These are phyloP conservation scores for Xestia ashworthii DNA, from an alignment of 2,888 invertebrate genomes.

Conservation along the genomic window DNA sequence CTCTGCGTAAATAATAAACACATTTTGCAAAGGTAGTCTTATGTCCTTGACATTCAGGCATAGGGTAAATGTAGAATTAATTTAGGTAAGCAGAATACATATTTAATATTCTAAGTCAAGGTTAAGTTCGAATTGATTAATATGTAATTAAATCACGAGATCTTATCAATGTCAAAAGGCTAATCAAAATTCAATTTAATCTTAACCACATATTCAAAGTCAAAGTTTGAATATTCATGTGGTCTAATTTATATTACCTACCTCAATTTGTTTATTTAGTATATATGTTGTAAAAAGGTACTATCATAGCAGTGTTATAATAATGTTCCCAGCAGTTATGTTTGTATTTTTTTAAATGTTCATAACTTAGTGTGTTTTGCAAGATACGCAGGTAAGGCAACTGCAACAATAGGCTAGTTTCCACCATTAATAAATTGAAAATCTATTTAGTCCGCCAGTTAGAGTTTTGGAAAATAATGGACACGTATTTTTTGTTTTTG, in stretches of 20 bases:
- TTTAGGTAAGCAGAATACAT: not conserved
- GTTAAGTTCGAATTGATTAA: constrained; percentile 2
- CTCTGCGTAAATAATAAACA: not conserved
- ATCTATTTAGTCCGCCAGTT: too few species aligned
- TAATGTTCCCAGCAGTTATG: not conserved
- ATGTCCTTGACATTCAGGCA: not conserved
- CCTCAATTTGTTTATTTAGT: not conserved
- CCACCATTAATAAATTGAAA: too few species aligned
- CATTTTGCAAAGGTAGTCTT: not conserved
- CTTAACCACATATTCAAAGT: not conserved
- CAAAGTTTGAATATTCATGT: not conserved
- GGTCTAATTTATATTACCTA: not conserved
- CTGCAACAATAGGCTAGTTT: too few species aligned
- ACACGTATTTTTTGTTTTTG: too few species aligned
- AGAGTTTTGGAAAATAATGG: too few species aligned
- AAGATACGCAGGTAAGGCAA: not conserved
- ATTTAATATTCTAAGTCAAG: not conserved
- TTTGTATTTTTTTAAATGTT: not conserved
- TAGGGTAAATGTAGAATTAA: not conserved
- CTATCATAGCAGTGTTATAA: not conserved
- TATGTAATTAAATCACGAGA: constrained; percentile 3
- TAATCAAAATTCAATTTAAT: constrained; percentile 34
- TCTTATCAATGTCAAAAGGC: constrained; percentile 9
- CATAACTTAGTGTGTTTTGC: not conserved
- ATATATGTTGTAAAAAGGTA: not conserved